Percentiles rank a stretch among this genome's conserved stretches.
Conservation (phyloP, 1,140 invertebrate species). For the Dreissena polymorpha region DNA sequence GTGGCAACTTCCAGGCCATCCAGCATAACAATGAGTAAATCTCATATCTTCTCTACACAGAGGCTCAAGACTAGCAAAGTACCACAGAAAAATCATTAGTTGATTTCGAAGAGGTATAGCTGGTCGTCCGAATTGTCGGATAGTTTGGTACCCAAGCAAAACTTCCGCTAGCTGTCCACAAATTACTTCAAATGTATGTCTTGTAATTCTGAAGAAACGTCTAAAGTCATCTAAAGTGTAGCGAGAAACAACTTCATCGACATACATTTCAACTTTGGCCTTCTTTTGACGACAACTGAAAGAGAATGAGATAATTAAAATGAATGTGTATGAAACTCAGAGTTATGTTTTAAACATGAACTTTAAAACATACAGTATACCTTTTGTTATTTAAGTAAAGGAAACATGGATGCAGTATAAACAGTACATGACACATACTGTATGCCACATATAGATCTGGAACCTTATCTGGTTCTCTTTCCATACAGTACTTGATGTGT, state of each 20-base stretch:
- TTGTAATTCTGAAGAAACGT: conserved; percentile 46
- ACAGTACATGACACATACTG: no score
- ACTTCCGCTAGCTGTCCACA: conserved; percentile 33
- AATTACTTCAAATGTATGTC: conserved; percentile 37
- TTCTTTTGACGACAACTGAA: conserved; percentile 23
- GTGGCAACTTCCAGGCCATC: conserved; percentile 28
- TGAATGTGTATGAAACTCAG: no score
- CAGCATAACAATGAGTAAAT: conserved; percentile 56
- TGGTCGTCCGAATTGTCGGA: conserved; percentile 43
- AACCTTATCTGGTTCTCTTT: no score
- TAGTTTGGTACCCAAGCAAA: conserved; percentile 12
- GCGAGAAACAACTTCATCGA: conserved; percentile 42
- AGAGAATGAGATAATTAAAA: no score
- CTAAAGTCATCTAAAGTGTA: conserved; percentile 40
- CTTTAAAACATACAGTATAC: no score
- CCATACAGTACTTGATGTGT: no score
- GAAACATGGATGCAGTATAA: no score
- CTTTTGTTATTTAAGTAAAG: no score
- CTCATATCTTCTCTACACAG: conserved; percentile 48
- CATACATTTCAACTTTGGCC: conserved; percentile 32
- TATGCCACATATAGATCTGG: no score
- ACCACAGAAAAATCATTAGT: conserved; percentile 56
- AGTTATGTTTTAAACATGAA: no score
- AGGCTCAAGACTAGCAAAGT: conserved; percentile 45
- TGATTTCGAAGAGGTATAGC: conserved; percentile 54